Evolutionary conservation across 2,888 invertebrate species (phyloP).

Genomic region (Chrysotoxum bicinctum): DNA sequence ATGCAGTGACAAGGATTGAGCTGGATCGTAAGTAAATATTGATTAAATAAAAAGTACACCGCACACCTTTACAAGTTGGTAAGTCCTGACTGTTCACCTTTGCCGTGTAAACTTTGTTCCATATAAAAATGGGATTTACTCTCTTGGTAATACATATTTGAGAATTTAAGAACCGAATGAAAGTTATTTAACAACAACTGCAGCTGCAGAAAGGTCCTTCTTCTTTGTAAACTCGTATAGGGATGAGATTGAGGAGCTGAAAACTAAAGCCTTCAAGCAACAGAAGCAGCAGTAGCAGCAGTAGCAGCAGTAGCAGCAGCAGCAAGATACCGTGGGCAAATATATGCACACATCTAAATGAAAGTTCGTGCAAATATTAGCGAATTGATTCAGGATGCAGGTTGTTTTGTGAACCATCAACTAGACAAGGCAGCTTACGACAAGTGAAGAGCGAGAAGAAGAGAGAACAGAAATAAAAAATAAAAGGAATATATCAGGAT

Average conservation of each 20-base stretch:
- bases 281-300: background rate
- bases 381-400: slow-evolving; percentile 67
- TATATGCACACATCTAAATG: slow-evolving; percentile 62
- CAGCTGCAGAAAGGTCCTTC: background rate
- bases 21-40: slow-evolving; percentile 67
- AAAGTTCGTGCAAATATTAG: slow-evolving; percentile 71
- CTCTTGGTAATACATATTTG: background rate
- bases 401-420: slow-evolving; percentile 27
- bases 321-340: slow-evolving; percentile 25
- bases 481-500: slow-evolving; percentile 4
- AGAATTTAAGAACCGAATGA: slow-evolving; percentile 55
- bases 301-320: background rate
- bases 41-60: slow-evolving; percentile 64
- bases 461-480: background rate
- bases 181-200: background rate
- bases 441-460: background rate
- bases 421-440: background rate
- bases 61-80: background rate
- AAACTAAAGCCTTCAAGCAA: background rate
- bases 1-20: slow-evolving; percentile 24
- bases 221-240: slow-evolving; percentile 13
- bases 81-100: background rate
- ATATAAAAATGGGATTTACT: slow-evolving; percentile 28
- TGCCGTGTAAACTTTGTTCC: background rate
- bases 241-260: background rate